Conservation (phyloP, 2,113 vertebrate genomes). For the Engystomops pustulosus region DNA sequence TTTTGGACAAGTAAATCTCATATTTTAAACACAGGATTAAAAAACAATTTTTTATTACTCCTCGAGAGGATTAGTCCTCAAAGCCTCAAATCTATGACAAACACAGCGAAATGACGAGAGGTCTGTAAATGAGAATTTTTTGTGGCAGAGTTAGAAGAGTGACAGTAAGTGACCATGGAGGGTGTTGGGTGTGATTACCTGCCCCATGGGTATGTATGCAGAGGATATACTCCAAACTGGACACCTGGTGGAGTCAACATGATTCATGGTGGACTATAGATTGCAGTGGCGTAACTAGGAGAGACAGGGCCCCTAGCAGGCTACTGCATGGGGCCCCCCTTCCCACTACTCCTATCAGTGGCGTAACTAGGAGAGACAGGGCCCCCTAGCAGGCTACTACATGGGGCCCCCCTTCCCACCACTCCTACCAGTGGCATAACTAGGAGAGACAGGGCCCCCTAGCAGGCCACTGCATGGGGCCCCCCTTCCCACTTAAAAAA, state of each 20-base stretch:
- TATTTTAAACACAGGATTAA: constrained; percentile 92
- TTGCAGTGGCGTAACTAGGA: too few relatives aligned
- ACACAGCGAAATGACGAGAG: constrained; percentile 65
- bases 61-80: constrained; percentile 77
- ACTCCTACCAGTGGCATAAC: too few relatives aligned
- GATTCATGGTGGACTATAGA: too few relatives aligned
- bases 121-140: constrained; percentile 60
- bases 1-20: constrained; percentile 86
- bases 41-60: constrained; percentile 84
- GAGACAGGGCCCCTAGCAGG: too few relatives aligned
- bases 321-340: too few relatives aligned
- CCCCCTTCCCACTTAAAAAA: too few relatives aligned
- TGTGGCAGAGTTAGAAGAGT: background rate
- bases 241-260: background rate
- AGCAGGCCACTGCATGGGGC: too few relatives aligned
- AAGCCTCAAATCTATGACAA: constrained; percentile 77
- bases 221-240: background rate
- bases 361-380: too few relatives aligned
- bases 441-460: too few relatives aligned
- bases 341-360: too few relatives aligned
- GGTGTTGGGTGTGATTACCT: background rate
- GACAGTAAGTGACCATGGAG: background rate
- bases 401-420: too few relatives aligned
- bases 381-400: too few relatives aligned
- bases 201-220: background rate